Evolutionary conservation across 2,888 invertebrate genomes (phyloP).

Genomic region (Drosophila kuntzei): DNA sequence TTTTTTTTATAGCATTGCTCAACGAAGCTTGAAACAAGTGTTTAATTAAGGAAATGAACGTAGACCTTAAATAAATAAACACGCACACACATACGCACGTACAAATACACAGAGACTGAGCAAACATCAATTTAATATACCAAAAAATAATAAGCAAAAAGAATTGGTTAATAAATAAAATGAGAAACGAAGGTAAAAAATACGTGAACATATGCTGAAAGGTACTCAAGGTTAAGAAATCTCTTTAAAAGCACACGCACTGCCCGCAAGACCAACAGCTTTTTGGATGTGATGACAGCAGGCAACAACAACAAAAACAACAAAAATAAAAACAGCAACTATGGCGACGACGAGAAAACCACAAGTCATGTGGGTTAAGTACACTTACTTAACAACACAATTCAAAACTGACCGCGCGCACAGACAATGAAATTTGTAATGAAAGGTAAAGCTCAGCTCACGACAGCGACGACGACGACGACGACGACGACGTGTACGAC

Average conservation of each 20-base stretch:
- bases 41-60: slow-evolving; percentile 80
- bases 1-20: slow-evolving; percentile 51
- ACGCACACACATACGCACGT: slow-evolving; percentile 23
- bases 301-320: slow-evolving; percentile 32
- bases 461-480: slow-evolving; percentile 30
- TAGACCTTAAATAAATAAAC: slow-evolving; percentile 58
- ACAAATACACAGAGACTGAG: slow-evolving; percentile 18
- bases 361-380: slow-evolving; percentile 81
- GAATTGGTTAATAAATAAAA: slow-evolving; percentile 68
- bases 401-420: slow-evolving; percentile 75
- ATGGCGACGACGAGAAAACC: slow-evolving; percentile 59
- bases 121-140: slow-evolving; percentile 55
- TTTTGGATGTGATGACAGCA: slow-evolving; percentile 76
- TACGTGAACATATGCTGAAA: slow-evolving; percentile 58
- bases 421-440: slow-evolving; percentile 75
- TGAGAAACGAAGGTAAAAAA: slow-evolving; percentile 31
- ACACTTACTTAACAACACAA: slow-evolving; percentile 81
- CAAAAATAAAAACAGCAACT: slow-evolving; percentile 33
- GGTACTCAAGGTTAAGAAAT: slow-evolving; percentile 81
- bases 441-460: slow-evolving; percentile 69
- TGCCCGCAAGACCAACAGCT: slow-evolving; percentile 65
- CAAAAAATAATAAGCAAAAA: slow-evolving; percentile 46
- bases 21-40: slow-evolving; percentile 77
- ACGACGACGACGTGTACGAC: not conserved
- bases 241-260: slow-evolving; percentile 69